phyloP scores from a whole-genome alignment of 2,113 vertebrate species.

The Procapra przewalskii region DNA sequence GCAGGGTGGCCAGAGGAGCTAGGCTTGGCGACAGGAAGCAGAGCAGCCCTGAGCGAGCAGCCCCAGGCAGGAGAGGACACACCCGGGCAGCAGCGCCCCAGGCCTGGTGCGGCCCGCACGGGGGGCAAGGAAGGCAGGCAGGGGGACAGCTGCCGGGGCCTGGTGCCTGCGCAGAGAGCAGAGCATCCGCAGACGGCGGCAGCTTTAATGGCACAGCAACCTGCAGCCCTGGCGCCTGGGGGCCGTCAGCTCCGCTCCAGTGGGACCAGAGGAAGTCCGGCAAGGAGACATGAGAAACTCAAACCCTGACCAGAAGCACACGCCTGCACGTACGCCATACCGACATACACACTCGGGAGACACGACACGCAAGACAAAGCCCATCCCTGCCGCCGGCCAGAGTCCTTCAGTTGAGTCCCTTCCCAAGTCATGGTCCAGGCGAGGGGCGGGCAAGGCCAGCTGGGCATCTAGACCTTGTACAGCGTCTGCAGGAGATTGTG shows the following conservation, averaged over 20 bases:
- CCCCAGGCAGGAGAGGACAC: neutral
- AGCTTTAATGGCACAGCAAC: slow-evolving; percentile 60
- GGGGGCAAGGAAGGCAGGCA: neutral
- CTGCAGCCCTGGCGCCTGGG: neutral
- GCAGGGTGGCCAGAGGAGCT: neutral
- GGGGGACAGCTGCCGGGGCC: neutral
- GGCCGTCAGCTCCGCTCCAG: neutral
- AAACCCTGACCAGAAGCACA: neutral
- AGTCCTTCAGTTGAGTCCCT: neutral
- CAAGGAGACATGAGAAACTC: neutral
- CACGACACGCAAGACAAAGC: neutral
- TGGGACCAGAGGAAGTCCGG: neutral
- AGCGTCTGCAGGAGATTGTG: slow-evolving; percentile 89
- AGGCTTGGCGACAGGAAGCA: neutral
- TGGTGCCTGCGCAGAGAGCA: neutral
- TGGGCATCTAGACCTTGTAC: slow-evolving; percentile 74
- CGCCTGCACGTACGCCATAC: neutral
- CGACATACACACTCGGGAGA: neutral
- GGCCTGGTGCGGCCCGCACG: neutral
- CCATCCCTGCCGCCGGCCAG: slow-evolving; percentile 21
- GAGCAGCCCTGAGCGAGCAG: neutral
- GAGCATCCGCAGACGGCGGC: neutral
- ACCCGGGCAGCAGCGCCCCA: neutral
- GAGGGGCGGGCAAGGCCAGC: neutral
- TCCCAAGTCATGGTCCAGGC: neutral